Evolutionary conservation across 1,140 invertebrate species (phyloP), one percentile per base, ranked within the genome.

Genomic region (Meloidogyne hapla): DNA sequence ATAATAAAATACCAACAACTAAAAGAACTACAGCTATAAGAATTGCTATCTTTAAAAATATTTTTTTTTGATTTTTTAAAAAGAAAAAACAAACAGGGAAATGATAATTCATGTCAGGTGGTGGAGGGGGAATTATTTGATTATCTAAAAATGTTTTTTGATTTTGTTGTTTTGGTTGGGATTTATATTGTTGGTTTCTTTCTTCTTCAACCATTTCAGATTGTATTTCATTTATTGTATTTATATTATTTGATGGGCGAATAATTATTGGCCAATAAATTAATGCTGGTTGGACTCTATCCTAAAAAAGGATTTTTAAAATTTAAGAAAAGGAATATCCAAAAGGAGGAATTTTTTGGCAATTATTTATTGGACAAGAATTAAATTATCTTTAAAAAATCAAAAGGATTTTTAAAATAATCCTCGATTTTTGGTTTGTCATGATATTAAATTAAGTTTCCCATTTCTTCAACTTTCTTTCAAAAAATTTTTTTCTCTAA

Each of bases 201-300:
- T 42, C 68, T 21, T 38, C 9, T 9, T 63, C 69, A 72, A 69
- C 12, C 28, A 74, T 75, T 26, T 15, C 48, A 26, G 45, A 9
- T 42, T 61, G 13, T 5, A 4, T 12, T 26, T 68, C 33, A 8
- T 21, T 74, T n/a, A 25, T 69, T 23, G 26, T 40, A 5, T 10
- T 28, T 21, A 26, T 48, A n/a, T 83, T 63, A 64, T 72, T 72
- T 18, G 40, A 28, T 45, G 81, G 73, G 4, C 69, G 15, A 18
- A 82, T 81, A 25, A 70, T 67, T 13, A 82, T 69, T 15, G 62
- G 13, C 81, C 81, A 82, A 12, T 67, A 40, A 42, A 83, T 79
- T 45, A 84, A 69, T 6, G 83, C 79, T 18, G 82, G 82, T 42
- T 83, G 82, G n/a, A 83, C 74, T 15, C 69, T 74, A 62, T 83